Conservation (phyloP, 2,888 invertebrate genomes). For the Brenthis ino region DNA sequence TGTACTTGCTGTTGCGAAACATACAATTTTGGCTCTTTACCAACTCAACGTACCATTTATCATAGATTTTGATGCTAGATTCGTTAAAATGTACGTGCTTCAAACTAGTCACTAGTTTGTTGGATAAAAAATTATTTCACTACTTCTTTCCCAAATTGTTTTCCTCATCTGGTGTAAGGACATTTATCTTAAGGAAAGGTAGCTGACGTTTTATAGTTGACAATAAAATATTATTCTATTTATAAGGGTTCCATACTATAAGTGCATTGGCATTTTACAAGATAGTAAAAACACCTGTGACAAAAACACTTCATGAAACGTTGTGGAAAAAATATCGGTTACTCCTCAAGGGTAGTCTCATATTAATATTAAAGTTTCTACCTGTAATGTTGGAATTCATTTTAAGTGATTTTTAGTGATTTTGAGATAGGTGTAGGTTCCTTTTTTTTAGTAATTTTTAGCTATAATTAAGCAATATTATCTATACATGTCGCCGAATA, state of each 20-base stretch:
- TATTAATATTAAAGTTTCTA: no score
- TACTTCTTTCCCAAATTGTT: conserved; percentile 4
- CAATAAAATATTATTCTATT: conserved; percentile 12
- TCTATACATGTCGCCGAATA: no score
- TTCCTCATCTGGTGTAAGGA: conserved; percentile 3
- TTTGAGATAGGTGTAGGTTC: no score
- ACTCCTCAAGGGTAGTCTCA: no score
- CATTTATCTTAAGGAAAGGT: conserved; percentile 2
- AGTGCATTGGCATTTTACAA: no score
- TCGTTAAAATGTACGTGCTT: conserved; percentile 3
- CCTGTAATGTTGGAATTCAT: no score
- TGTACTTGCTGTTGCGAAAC: conserved; percentile 21
- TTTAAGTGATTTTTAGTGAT: no score
- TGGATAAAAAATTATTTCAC: conserved; percentile 10
- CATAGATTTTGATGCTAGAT: conserved; percentile 6
- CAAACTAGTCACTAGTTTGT: not conserved
- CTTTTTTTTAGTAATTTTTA: no score
- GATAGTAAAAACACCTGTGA: conserved; percentile 7
- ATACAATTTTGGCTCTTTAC: conserved; percentile 23
- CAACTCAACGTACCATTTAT: conserved; percentile 12
- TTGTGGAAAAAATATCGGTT: no score
- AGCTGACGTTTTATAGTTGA: conserved; percentile 6
- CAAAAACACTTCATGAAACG: not conserved
- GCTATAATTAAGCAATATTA: no score
- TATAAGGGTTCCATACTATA: not conserved